Percentiles rank a stretch among this genome's conserved stretches.
These are phyloP conservation scores for Brachypterus glaber DNA, from an alignment of 2,888 invertebrate genomes.

Conservation along the genomic window DNA sequence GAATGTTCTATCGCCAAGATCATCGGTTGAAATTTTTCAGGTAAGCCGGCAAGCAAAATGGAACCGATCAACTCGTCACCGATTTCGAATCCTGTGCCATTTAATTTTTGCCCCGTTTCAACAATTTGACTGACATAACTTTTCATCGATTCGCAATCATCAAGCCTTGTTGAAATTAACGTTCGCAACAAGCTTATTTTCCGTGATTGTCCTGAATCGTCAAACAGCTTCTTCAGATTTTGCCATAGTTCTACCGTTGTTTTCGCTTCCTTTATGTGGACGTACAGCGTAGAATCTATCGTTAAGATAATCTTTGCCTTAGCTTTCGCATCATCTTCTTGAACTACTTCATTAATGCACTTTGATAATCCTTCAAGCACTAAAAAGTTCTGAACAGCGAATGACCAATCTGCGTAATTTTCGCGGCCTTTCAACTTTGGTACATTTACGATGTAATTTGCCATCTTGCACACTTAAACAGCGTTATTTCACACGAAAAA, in stretches of 20 bases:
- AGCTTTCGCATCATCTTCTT: slow-evolving; percentile 23
- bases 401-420: slow-evolving; percentile 20
- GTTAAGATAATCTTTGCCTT: slow-evolving; percentile 27
- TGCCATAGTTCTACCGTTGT: slow-evolving; percentile 14
- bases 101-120: slow-evolving; percentile 18
- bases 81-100: slow-evolving; percentile 18
- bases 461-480: background rate
- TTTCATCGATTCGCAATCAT: slow-evolving; percentile 21
- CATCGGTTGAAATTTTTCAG: slow-evolving; percentile 1
- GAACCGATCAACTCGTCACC: slow-evolving; percentile 18
- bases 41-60: slow-evolving; percentile 6
- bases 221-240: slow-evolving; percentile 13
- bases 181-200: slow-evolving; percentile 18
- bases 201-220: slow-evolving; percentile 13
- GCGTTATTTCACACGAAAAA: no score
- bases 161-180: slow-evolving; percentile 20
- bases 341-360: no score
- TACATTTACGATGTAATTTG: slow-evolving; percentile 13
- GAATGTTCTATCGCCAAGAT: no score
- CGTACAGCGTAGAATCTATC: no score
- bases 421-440: slow-evolving; percentile 17
- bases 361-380: slow-evolving; percentile 10
- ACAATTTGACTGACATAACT: slow-evolving; percentile 21
- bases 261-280: no score
- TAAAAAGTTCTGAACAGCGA: slow-evolving; percentile 17